A percentile compares a stretch with the other conserved stretches of the same genome.
Conservation (phyloP, 2,888 invertebrate species). For the Pristionchus mayeri region DNA sequence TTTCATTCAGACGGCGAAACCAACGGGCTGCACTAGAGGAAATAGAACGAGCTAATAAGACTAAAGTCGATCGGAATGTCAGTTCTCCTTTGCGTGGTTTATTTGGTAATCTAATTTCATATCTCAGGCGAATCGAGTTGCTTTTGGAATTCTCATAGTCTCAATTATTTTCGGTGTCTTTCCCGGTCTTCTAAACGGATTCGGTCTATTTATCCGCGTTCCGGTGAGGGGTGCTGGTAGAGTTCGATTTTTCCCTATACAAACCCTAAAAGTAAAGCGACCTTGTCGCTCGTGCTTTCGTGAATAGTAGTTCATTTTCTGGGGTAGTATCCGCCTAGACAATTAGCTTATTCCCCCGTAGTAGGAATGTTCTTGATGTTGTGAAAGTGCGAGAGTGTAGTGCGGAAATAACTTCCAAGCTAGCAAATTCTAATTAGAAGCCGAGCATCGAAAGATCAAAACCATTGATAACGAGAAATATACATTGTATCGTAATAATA, state of each 20-base stretch:
- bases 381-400: neutral
- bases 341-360: neutral
- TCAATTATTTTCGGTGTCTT: constrained; percentile 57
- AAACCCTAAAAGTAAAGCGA: no score
- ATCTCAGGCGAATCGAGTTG: constrained; percentile 55
- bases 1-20: constrained; percentile 32
- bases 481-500: neutral
- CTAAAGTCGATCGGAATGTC: constrained; percentile 57
- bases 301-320: no score
- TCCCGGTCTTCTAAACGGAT: constrained; percentile 55
- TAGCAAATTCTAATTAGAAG: no score
- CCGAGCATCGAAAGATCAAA: no score
- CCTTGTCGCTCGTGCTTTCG: no score
- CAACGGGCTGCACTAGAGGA: constrained; percentile 38
- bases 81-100: constrained; percentile 9
- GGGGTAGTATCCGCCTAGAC: no score
- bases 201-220: constrained; percentile 51
- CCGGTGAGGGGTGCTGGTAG: no score
- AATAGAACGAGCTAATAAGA: constrained; percentile 52
- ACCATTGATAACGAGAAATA: neutral
- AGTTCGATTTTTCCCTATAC: no score
- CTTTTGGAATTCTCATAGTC: constrained; percentile 55
- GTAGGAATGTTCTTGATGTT: neutral
- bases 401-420: no score
- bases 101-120: no score